Percentiles rank a stretch among this genome's conserved stretches.
Evolutionary conservation across 2,113 vertebrate species (phyloP).

Genomic region (Fulmarus glacialis): DNA sequence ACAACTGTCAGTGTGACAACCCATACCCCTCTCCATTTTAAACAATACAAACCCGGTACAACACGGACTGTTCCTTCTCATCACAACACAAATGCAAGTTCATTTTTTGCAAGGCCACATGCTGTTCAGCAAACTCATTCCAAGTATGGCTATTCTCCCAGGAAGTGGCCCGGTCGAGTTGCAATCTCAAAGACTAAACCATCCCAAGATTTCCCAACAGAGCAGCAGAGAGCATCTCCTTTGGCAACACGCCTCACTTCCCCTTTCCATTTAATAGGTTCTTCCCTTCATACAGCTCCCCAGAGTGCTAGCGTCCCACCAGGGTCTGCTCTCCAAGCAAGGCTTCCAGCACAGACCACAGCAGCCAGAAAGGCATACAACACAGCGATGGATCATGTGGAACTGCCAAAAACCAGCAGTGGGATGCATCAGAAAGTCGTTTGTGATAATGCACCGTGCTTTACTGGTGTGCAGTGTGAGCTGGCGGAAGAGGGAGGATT

Average conservation of each 20-base stretch:
- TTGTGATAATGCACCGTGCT: slow-evolving; percentile 67
- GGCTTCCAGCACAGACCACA: neutral
- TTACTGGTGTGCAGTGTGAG: slow-evolving; percentile 70
- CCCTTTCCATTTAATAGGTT: neutral
- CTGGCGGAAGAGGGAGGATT: neutral
- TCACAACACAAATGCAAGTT: neutral
- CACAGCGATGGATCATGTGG: neutral
- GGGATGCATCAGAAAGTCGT: fast-evolving
- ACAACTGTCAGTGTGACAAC: neutral
- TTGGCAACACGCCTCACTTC: neutral
- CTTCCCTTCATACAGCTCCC: slow-evolving; percentile 50
- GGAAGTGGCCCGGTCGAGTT: neutral
- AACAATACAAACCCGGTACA: neutral
- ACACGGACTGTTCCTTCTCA: neutral
- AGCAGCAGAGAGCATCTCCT: slow-evolving; percentile 5
- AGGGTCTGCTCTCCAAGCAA: neutral
- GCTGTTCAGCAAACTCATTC: neutral
- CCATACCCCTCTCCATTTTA: neutral
- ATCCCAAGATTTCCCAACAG: slow-evolving; percentile 26
- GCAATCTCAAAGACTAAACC: neutral
- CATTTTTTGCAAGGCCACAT: neutral
- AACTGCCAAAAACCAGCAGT: neutral
- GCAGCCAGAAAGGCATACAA: neutral
- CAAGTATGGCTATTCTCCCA: neutral
- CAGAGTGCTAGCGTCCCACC: fast-evolving